Conservation (phyloP, 1,140 invertebrate genomes). For the Nomia melanderi region DNA sequence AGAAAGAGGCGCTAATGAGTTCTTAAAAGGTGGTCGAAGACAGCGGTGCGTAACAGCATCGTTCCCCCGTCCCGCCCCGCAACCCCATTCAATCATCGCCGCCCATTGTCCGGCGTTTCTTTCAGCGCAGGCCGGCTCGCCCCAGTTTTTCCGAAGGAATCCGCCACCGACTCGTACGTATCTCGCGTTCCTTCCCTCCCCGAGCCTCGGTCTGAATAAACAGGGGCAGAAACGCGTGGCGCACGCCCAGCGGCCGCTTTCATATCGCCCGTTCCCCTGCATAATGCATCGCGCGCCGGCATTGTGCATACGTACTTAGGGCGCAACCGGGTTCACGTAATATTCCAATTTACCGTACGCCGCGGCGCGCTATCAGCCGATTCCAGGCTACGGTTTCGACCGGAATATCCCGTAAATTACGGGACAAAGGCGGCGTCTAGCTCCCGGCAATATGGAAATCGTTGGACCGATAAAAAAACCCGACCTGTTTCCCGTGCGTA, state of each 20-base stretch:
- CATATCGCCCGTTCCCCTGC: constrained; percentile 16
- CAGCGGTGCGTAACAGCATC: too few species aligned
- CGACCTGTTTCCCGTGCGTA: too few species aligned
- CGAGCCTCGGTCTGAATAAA: constrained; percentile 28
- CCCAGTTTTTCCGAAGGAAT: too few species aligned
- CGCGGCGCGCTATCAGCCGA: constrained; percentile 7
- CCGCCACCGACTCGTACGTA: not conserved
- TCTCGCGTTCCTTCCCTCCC: not conserved
- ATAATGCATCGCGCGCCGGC: constrained; percentile 30
- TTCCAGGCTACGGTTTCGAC: not conserved
- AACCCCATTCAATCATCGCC: too few species aligned
- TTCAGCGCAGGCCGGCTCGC: too few species aligned
- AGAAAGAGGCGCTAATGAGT: too few species aligned
- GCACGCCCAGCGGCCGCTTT: constrained; percentile 31
- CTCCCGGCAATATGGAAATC: not conserved
- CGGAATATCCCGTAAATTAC: constrained; percentile 14
- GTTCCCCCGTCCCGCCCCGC: too few species aligned
- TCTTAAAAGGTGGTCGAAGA: too few species aligned
- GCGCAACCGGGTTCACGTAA: not conserved
- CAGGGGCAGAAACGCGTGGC: constrained; percentile 38
- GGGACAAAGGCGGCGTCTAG: not conserved
- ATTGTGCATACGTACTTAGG: not conserved
- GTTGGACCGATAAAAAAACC: too few species aligned
- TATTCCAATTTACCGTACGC: constrained; percentile 17
- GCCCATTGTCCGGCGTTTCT: too few species aligned